Conservation (phyloP, 2,888 invertebrate genomes). For the Meteorus colon region DNA sequence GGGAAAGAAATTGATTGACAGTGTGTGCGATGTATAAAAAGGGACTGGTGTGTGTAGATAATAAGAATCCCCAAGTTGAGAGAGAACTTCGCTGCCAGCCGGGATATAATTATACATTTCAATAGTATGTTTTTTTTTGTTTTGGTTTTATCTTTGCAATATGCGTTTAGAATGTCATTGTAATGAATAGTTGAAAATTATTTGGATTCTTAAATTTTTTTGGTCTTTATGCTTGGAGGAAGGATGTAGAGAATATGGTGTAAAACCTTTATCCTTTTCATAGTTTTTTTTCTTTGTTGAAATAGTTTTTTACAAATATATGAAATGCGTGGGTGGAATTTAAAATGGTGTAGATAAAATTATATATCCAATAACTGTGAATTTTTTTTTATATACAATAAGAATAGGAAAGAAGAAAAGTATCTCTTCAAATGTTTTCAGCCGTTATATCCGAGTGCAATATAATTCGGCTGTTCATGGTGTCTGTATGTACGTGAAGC, state of each 20-base stretch:
- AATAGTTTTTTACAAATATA: constrained; percentile 40
- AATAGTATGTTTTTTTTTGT: not conserved
- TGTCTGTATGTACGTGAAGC: not conserved
- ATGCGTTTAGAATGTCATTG: constrained; percentile 32
- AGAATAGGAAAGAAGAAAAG: constrained; percentile 20
- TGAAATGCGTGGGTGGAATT: constrained; percentile 21
- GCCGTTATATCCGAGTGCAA: constrained; percentile 60
- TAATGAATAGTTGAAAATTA: constrained; percentile 20
- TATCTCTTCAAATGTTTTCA: constrained; percentile 33
- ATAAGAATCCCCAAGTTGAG: not conserved
- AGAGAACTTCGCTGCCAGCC: not conserved
- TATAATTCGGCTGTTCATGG: constrained; percentile 55
- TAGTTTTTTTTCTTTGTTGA: constrained; percentile 15
- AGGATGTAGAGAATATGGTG: not conserved
- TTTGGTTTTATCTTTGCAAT: not conserved
- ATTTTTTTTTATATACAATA: constrained; percentile 44
- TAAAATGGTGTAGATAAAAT: constrained; percentile 47
- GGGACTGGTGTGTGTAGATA: not conserved
- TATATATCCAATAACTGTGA: constrained; percentile 48
- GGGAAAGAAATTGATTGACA: not conserved
- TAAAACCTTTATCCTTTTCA: not conserved
- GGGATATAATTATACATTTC: constrained; percentile 2
- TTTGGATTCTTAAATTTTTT: constrained; percentile 19
- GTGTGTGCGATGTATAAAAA: constrained; percentile 1
- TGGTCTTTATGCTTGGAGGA: constrained; percentile 7